Base-by-base conservation (phyloP, 2,888 invertebrate species). In the Catocala nupta region DNA sequence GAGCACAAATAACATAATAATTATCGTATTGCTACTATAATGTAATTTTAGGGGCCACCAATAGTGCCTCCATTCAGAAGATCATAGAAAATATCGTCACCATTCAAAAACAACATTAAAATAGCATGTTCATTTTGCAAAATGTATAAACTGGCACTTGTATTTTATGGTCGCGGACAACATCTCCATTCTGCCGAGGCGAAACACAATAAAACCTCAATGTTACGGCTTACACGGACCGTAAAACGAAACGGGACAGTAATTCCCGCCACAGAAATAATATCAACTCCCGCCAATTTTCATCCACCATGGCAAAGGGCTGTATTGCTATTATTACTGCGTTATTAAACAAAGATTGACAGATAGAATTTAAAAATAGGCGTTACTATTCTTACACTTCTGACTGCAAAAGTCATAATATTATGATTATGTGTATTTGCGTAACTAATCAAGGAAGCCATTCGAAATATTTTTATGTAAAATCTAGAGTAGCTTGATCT, bases 211-310 rank as follows among this genome's bases (percentile, higher is more conserved):
- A 86, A 88, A 87, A 81, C 75, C 63, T 68, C 70, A 68, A 81
- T 71, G 68, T 82, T 83, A 84, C 75, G 73, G 78, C 81, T 79
- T 69, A 72, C 76, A 74, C 59, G 52, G 77, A 67, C 75, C 83
- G 84, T 88, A 85, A 87, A 87, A 87, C 75, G 81, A 73, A 84
- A 84, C 82, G 84, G 80, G 77, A 75, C 74, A 71, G 76, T 79
- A 79, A 77, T 83, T 83, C 83, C 82, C 80, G 76, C 77, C 75
- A 73, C 67, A 73, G 68, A 70, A 73, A 73, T 70, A 72, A 73
- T 77, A 69, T 75, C 74, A 72, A 80, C 80, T 77, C 81, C 80
- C 78, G 80, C 78, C 75, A 80, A 83, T 80, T 81, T 77, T 73
- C 58, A 64, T 62, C 58, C 34, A 53, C 63, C 60, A 59, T 64